Conservation (phyloP, 2,888 invertebrate genomes). For the Physocephala rufipes region DNA sequence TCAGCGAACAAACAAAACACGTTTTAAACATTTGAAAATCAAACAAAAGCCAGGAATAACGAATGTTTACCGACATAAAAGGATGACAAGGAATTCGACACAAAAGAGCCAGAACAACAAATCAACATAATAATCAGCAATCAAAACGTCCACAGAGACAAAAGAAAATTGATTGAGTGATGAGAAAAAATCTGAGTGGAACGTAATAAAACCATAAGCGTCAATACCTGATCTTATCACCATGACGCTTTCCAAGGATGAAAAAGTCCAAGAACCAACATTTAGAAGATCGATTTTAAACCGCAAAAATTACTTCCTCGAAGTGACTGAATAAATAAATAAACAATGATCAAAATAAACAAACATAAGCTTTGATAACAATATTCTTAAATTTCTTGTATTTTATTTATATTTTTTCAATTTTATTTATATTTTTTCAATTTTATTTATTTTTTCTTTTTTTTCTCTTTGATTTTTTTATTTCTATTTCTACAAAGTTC, state of each 20-base stretch:
- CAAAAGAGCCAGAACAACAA: too few species aligned
- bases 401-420: too few species aligned
- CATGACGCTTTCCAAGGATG: too few species aligned
- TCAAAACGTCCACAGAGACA: not conserved
- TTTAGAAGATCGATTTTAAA: not conserved
- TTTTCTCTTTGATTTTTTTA: too few species aligned
- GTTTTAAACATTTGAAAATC: not conserved
- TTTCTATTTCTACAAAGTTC: not conserved
- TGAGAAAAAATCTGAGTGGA: not conserved
- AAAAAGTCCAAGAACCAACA: too few species aligned
- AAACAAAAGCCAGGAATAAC: not conserved
- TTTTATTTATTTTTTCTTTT: not conserved
- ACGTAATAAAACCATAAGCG: not conserved
- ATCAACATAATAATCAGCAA: not conserved
- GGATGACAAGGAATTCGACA: too few species aligned
- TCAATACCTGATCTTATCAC: too few species aligned
- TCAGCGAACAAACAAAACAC: not conserved
- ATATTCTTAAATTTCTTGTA: too few species aligned
- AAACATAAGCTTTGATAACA: too few species aligned
- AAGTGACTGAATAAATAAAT: slow-evolving; percentile 10
- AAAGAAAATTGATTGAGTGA: not conserved
- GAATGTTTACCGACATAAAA: not conserved
- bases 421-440: not conserved
- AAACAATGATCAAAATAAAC: not conserved
- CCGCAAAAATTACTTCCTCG: not conserved